These are phyloP conservation scores for Aplysia californica DNA, from an alignment of 1,140 invertebrate species.

Conservation along the genomic window DNA sequence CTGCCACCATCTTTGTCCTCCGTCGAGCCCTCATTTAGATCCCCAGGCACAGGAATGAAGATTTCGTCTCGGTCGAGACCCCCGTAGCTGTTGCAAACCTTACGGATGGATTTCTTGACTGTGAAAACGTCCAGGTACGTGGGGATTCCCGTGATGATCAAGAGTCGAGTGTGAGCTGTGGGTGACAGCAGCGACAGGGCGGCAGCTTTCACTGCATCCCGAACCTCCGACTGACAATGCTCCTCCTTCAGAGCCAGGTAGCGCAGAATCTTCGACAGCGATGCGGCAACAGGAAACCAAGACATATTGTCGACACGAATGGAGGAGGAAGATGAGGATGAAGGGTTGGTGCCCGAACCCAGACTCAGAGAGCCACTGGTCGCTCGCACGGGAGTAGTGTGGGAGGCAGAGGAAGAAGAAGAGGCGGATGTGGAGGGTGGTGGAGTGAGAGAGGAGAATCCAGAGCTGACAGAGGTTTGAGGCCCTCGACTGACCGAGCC, in stretches of 20 bases:
- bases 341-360: no score
- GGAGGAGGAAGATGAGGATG: slow-evolving; percentile 10
- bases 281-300: slow-evolving; percentile 62
- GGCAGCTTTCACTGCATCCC: slow-evolving; percentile 57
- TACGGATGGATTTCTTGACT: slow-evolving; percentile 48
- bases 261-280: slow-evolving; percentile 59
- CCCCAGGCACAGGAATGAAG: slow-evolving; percentile 43
- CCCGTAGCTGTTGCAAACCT: slow-evolving; percentile 53
- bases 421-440: no score
- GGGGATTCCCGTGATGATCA: slow-evolving; percentile 63
- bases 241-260: slow-evolving; percentile 55
- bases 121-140: slow-evolving; percentile 36
- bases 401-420: no score
- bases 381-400: no score
- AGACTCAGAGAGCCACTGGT: no score
- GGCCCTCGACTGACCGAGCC: no score
- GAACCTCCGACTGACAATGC: slow-evolving; percentile 48
- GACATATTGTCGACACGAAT: slow-evolving; percentile 61
- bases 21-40: neutral
- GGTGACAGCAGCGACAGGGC: slow-evolving; percentile 43
- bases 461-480: slow-evolving; percentile 20
- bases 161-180: slow-evolving; percentile 55
- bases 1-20: neutral
- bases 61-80: slow-evolving; percentile 59
- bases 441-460: no score